These are phyloP conservation scores for Furcula furcula DNA, from an alignment of 2,888 invertebrate genomes.

Conservation along the genomic window DNA sequence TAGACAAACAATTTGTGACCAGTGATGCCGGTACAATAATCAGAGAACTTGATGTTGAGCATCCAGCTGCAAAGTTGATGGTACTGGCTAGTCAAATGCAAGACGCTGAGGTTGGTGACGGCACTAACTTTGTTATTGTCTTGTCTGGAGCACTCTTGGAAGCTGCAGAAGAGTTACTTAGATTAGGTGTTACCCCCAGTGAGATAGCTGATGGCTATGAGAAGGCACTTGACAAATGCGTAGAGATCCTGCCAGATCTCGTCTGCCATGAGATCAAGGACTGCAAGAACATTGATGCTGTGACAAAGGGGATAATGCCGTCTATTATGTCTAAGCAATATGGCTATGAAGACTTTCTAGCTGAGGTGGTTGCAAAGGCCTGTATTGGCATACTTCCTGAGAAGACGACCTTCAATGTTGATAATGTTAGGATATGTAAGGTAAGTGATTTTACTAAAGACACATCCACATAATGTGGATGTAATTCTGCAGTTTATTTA, in stretches of 20 bases:
- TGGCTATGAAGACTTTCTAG: slow-evolving; percentile 96
- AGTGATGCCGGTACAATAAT: slow-evolving; percentile 99
- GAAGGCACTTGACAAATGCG: slow-evolving; percentile 91
- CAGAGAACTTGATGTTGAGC: slow-evolving; percentile 96
- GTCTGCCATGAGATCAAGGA: slow-evolving; percentile 90
- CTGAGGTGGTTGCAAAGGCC: slow-evolving; percentile 92
- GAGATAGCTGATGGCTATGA: slow-evolving; percentile 99
- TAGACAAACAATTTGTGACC: slow-evolving; percentile 99
- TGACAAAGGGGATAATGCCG: slow-evolving; percentile 88
- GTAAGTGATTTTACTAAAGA: slow-evolving; percentile 64
- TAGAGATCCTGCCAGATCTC: slow-evolving; percentile 93
- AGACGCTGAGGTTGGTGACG: slow-evolving; percentile 99
- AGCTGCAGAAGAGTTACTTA: slow-evolving; percentile 94
- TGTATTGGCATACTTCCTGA: slow-evolving; percentile 94
- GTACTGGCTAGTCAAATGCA: slow-evolving; percentile 99
- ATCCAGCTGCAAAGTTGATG: slow-evolving; percentile 98
- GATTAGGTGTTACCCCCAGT: slow-evolving; percentile 97
- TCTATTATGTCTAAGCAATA: slow-evolving; percentile 98
- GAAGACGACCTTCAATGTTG: slow-evolving; percentile 96
- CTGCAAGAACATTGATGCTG: slow-evolving; percentile 84
- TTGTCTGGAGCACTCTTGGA: slow-evolving; percentile 96
- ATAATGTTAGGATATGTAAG: slow-evolving; percentile 98
- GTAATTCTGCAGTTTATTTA: neutral
- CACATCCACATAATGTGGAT: neutral
- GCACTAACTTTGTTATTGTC: slow-evolving; percentile 98